Conservation (phyloP, 2,888 invertebrate species). For the Apodemia mormo region DNA sequence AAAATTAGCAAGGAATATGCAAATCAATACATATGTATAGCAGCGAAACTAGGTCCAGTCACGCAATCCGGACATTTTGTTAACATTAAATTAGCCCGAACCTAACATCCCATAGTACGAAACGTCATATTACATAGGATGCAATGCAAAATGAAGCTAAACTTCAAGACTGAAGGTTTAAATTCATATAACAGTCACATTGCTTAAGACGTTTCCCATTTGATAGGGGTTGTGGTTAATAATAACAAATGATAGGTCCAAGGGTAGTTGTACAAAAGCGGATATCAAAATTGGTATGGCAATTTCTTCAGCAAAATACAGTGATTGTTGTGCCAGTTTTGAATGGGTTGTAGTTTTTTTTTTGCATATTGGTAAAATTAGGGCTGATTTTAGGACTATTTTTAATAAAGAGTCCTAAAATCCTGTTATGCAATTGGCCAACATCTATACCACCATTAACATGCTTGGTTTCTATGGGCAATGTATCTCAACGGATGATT, state of each 20-base stretch:
- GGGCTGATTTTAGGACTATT: too few relatives aligned
- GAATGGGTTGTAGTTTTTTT: not conserved
- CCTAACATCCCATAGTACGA: constrained; percentile 41
- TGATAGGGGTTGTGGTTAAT: constrained; percentile 2
- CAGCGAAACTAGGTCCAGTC: constrained; percentile 71
- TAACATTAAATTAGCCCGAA: constrained; percentile 68
- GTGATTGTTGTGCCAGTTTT: not conserved
- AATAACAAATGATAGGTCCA: constrained; percentile 15
- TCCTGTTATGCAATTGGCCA: too few relatives aligned
- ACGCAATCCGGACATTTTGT: constrained; percentile 78
- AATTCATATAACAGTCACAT: not conserved
- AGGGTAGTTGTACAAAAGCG: constrained; percentile 10
- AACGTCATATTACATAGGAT: constrained; percentile 42
- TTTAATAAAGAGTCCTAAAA: too few relatives aligned
- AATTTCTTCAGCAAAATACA: constrained; percentile 10
- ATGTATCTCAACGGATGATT: too few relatives aligned
- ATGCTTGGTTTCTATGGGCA: too few relatives aligned
- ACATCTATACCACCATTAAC: too few relatives aligned
- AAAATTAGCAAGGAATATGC: constrained; percentile 34
- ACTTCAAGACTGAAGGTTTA: not conserved
- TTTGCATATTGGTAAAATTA: too few relatives aligned
- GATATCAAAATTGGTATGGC: constrained; percentile 18
- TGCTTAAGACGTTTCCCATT: not conserved
- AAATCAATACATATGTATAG: constrained; percentile 70
- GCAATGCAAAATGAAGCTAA: constrained; percentile 32